These are phyloP conservation scores for Progne subis DNA, from an alignment of 2,113 vertebrate genomes.

Conservation along the genomic window DNA sequence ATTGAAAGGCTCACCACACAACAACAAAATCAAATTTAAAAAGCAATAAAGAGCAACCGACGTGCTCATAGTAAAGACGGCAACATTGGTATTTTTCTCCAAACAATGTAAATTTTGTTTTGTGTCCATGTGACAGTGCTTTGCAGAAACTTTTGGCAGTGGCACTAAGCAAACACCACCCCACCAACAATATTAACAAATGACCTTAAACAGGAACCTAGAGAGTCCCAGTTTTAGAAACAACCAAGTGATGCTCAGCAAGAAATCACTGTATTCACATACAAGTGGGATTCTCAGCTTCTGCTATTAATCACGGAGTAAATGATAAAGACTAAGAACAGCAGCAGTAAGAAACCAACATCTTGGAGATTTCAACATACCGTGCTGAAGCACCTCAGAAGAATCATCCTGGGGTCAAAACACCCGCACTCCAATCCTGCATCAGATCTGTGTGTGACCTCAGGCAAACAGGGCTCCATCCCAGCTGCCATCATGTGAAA, in stretches of 20 bases:
- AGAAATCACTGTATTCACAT: neutral
- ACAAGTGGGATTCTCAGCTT: neutral
- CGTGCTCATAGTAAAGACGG: neutral
- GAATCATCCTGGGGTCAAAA: neutral
- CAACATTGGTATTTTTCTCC: neutral
- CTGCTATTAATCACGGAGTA: neutral
- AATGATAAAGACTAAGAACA: neutral
- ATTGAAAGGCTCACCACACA: constrained; percentile 31
- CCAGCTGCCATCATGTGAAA: fast-evolving
- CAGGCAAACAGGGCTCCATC: neutral
- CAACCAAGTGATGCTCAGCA: neutral
- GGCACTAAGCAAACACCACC: neutral
- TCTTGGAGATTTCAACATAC: neutral
- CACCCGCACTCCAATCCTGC: neutral
- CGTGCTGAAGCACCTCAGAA: neutral
- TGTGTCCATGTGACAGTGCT: neutral
- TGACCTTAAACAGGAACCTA: neutral
- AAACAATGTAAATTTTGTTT: neutral
- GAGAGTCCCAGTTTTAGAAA: neutral
- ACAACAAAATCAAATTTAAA: constrained; percentile 42
- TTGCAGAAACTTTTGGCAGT: neutral
- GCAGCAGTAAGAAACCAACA: neutral
- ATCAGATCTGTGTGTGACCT: neutral
- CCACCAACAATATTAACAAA: neutral
- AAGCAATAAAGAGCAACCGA: constrained; percentile 53